phyloP scores from a whole-genome alignment of 1,140 invertebrate species.

The Drosophila littoralis region DNA sequence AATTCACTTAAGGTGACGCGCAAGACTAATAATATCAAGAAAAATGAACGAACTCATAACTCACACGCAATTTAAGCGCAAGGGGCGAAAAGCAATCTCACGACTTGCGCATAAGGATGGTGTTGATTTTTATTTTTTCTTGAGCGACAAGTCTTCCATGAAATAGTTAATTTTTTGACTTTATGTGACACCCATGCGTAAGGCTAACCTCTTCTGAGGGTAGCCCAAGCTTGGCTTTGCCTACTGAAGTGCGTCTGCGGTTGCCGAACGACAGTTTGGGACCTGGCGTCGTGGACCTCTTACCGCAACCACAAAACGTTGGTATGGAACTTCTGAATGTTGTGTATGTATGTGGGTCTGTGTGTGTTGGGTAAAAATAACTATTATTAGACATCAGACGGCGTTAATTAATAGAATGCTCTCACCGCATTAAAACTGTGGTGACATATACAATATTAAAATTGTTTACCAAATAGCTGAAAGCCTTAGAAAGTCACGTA shows the following conservation, averaged over 20 bases:
- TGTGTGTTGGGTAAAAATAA: conserved; percentile 1
- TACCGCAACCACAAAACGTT: conserved; percentile 30
- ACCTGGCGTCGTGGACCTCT: neutral
- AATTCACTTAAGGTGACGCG: conserved; percentile 52
- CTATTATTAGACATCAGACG: conserved; percentile 21
- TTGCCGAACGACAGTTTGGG: conserved; percentile 1
- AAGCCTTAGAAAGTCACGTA: too few species aligned
- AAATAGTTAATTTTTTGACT: conserved; percentile 77
- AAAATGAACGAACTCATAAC: conserved; percentile 51
- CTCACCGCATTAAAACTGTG: neutral
- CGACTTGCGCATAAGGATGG: conserved; percentile 3
- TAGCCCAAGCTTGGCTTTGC: neutral
- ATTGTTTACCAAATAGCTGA: neutral
- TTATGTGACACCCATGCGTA: conserved; percentile 37
- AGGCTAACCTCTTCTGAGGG: neutral
- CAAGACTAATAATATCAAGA: conserved; percentile 47
- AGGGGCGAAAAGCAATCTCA: conserved; percentile 10
- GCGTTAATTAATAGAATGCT: neutral
- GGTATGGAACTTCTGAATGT: conserved; percentile 19
- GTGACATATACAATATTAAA: too few species aligned
- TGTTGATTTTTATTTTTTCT: conserved; percentile 30
- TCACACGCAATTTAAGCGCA: conserved; percentile 57
- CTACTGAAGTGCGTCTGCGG: conserved; percentile 19
- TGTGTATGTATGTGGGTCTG: neutral
- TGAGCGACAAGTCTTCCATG: conserved; percentile 65